Evolutionary conservation across 30 jellyfish, hydroid and myxozoan species (phyloP), one percentile per base, ranked within the genome.

Genomic region (Cassiopea andromeda): DNA sequence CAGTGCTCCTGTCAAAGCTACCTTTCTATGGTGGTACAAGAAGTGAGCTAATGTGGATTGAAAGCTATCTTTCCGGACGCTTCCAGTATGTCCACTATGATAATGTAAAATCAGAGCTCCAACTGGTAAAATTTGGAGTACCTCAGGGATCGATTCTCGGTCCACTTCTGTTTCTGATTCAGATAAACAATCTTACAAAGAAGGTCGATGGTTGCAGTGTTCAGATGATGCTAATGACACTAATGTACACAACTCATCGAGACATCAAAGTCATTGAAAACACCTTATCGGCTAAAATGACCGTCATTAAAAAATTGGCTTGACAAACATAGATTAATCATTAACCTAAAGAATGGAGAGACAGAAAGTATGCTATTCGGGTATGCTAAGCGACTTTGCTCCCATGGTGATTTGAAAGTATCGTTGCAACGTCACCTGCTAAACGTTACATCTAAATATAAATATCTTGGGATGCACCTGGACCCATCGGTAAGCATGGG

Each of bases 381-480:
- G 17, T 4, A 85, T 50, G 80, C 89, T 50, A 81, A 77, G 47
- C 87, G 87, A 3, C 87, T 77, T 44, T 77, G 76, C 47, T 77
- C 80, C 13, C 44, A 77, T 43, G 87, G 47, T 48, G n/a, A 80
- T 19, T 43, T 77, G 74, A 12, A 77, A 77, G 87, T 77, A 80
- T 77, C 44, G 77, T 77, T 84, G 85, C 60, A 84, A 27, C 57
- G 58, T 12, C 54, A 59, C 54, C 89, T 49, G 2, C 49, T 80
- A 66, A 80, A 49, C 7, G 81, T 80, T 80, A 81, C 89, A 49
- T 49, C 54, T 80, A 81, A 81, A 81, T 80, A 80, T 81, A 80
- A 80, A 57, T 80, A 49, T 49, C 80, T 80, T 80, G 89, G 81
- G 58, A 81, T 44, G 38, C 66, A 85, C 77, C 92, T 84, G 85